Conservation (phyloP, 2,797 vertebrate species). For the Rhabdomys pumilio region DNA sequence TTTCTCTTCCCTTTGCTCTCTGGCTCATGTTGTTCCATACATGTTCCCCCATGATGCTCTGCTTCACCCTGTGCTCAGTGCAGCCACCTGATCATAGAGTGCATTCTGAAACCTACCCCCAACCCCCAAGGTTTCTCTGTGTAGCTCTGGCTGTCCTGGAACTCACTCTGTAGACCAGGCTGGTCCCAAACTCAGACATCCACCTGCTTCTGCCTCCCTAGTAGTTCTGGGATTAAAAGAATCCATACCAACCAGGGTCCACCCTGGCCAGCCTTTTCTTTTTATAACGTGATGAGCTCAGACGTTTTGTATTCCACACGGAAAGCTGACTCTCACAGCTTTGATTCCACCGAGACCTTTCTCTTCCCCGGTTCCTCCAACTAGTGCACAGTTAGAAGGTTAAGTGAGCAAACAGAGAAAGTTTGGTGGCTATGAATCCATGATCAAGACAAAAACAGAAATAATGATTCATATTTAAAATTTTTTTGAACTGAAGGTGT, state of each 20-base stretch:
- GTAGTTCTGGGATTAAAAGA: background rate
- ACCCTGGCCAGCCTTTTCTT: background rate
- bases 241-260: background rate
- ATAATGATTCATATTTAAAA: background rate
- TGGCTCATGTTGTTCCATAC: background rate
- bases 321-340: background rate
- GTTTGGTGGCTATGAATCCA: background rate
- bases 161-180: background rate
- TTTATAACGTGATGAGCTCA: background rate
- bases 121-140: background rate
- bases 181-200: background rate
- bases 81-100: background rate
- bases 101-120: background rate
- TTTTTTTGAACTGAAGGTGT: background rate
- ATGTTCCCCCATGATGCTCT: background rate
- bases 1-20: background rate
- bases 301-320: background rate
- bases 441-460: background rate
- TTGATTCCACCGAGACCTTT: background rate
- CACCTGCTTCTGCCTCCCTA: background rate
- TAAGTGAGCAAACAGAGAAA: background rate
- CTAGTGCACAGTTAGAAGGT: background rate
- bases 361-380: conserved; percentile 36
- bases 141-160: background rate
- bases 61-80: background rate